phyloP scores from a whole-genome alignment of 2,888 invertebrate species.

The Actias luna region DNA sequence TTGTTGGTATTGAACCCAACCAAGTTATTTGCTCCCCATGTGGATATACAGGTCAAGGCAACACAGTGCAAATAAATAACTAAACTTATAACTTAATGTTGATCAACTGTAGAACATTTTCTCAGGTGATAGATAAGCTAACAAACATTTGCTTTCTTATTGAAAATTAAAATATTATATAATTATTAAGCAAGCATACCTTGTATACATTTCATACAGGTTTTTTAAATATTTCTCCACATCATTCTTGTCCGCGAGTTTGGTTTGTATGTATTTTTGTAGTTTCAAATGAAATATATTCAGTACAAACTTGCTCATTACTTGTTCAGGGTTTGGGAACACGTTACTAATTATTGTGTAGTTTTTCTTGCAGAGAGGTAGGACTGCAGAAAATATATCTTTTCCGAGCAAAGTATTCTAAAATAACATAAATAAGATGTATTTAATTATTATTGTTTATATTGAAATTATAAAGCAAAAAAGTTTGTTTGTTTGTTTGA shows the following conservation, averaged over 20 bases:
- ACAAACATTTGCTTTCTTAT: too few species aligned
- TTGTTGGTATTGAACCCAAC: too few species aligned
- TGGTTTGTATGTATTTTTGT: slow-evolving; percentile 91
- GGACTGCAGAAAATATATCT: slow-evolving; percentile 94
- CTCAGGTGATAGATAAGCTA: too few species aligned
- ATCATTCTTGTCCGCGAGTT: slow-evolving; percentile 90
- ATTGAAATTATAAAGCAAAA: too few species aligned
- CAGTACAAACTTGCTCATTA: slow-evolving; percentile 98
- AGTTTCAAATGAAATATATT: slow-evolving; percentile 96
- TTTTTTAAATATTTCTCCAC: slow-evolving; percentile 94
- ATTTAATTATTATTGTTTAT: too few species aligned
- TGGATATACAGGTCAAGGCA: too few species aligned
- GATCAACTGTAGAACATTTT: too few species aligned
- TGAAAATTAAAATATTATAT: too few species aligned
- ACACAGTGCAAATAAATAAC: too few species aligned
- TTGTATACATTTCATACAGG: slow-evolving; percentile 94
- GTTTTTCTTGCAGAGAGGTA: slow-evolving; percentile 94
- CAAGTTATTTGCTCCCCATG: too few species aligned
- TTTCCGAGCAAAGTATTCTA: slow-evolving; percentile 92
- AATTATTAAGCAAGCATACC: slow-evolving; percentile 74
- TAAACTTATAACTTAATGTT: too few species aligned
- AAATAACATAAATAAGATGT: slow-evolving; percentile 42
- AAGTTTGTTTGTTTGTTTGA: too few species aligned
- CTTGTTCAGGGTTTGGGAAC: slow-evolving; percentile 97
- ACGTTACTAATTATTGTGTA: slow-evolving; percentile 92